A percentile compares a stretch with the other conserved stretches of the same genome.
Conservation (phyloP, 2,797 vertebrate species). For the Parauchenoglanis punctatus region DNA sequence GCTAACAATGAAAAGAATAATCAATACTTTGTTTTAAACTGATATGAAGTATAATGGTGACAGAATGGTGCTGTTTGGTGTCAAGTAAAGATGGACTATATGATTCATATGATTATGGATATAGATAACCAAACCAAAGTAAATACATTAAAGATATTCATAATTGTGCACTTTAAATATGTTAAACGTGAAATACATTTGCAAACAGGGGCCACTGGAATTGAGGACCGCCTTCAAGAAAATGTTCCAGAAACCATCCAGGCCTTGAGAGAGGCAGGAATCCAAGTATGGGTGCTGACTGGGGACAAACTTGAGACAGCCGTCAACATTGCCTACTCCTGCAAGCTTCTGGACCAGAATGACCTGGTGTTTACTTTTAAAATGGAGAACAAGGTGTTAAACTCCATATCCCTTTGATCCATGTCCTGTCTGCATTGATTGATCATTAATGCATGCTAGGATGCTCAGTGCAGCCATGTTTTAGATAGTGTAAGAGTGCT, state of each 20-base stretch:
- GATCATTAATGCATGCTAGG: not conserved
- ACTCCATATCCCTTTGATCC: not conserved
- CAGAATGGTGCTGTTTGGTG: not conserved
- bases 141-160: not conserved
- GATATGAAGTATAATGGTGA: not conserved
- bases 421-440: not conserved
- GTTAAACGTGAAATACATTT: not conserved
- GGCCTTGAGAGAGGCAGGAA: slow-evolving; percentile 87
- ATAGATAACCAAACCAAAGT: not conserved
- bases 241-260: slow-evolving; percentile 87
- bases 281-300: slow-evolving; percentile 93
- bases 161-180: not conserved
- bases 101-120: not conserved
- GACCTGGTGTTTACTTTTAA: slow-evolving; percentile 91
- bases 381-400: slow-evolving; percentile 83
- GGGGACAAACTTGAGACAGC: slow-evolving; percentile 97
- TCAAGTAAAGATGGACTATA: not conserved
- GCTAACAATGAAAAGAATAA: not conserved
- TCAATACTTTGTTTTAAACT: not conserved
- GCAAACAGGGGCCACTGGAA: slow-evolving; percentile 87
- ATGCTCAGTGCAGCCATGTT: not conserved
- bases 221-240: slow-evolving; percentile 94
- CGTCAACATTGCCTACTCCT: slow-evolving; percentile 92
- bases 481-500: slow-evolving; percentile 5
- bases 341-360: slow-evolving; percentile 85